These are phyloP conservation scores for Macrocentrus cingulum DNA, from an alignment of 1,140 invertebrate genomes.

Conservation along the genomic window DNA sequence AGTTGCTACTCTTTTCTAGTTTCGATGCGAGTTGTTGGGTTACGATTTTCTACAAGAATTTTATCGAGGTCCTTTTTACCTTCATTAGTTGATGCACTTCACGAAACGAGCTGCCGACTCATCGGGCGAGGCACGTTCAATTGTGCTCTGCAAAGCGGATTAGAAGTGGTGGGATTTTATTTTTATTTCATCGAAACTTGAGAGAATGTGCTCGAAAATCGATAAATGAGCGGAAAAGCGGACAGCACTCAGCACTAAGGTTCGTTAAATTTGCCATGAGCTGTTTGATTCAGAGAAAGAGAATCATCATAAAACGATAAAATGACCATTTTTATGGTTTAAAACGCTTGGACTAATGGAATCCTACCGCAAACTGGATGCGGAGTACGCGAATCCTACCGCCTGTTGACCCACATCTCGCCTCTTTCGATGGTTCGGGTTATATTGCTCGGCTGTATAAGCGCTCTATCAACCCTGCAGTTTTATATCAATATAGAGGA, in stretches of 20 bases:
- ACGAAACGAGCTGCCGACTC: neutral
- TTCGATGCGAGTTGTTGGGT: too few relatives aligned
- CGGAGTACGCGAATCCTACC: neutral
- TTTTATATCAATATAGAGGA: neutral
- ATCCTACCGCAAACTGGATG: slow-evolving; percentile 7
- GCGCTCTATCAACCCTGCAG: neutral
- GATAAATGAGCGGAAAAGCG: too few relatives aligned
- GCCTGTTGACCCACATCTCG: slow-evolving; percentile 13
- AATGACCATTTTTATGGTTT: slow-evolving; percentile 14
- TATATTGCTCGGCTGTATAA: slow-evolving; percentile 8
- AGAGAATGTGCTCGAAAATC: too few relatives aligned
- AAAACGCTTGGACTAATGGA: slow-evolving; percentile 14
- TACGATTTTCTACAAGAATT: too few relatives aligned
- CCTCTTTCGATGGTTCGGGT: slow-evolving; percentile 4
- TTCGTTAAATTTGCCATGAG: slow-evolving; percentile 1
- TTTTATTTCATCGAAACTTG: too few relatives aligned
- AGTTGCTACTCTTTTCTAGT: neutral
- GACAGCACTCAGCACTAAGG: slow-evolving; percentile 8
- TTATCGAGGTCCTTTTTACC: neutral
- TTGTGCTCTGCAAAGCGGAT: neutral
- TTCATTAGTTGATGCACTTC: neutral
- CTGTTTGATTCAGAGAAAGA: neutral
- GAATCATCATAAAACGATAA: slow-evolving; percentile 15
- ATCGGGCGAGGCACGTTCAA: neutral
- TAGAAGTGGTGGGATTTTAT: neutral